Percentiles rank a stretch among this genome's conserved stretches.
These are phyloP conservation scores for Meliscaeva auricollis DNA, from an alignment of 2,888 invertebrate species.

Conservation along the genomic window DNA sequence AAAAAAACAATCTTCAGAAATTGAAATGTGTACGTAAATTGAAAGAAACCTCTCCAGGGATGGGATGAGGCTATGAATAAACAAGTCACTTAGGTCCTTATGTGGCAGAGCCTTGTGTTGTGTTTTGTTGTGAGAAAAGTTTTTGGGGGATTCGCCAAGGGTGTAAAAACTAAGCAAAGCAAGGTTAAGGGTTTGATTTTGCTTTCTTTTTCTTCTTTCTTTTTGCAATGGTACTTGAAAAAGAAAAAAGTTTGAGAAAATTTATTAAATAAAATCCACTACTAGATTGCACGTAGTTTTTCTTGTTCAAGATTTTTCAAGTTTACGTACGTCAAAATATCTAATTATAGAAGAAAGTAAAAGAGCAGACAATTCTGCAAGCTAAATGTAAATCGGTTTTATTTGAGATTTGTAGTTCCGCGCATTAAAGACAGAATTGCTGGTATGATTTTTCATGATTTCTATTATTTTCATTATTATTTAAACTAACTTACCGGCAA, in stretches of 20 bases:
- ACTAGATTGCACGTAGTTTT: not conserved
- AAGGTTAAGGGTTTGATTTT: constrained; percentile 26
- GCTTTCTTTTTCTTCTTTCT: not conserved
- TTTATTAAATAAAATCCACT: not conserved
- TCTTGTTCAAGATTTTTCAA: no score
- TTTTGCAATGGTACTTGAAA: not conserved
- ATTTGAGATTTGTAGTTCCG: no score
- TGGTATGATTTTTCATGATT: no score
- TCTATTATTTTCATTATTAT: no score
- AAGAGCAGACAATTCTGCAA: no score
- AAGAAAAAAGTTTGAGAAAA: not conserved
- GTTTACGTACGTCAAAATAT: no score
- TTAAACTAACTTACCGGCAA: no score
- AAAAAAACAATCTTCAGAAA: constrained; percentile 56
- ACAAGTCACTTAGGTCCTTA: constrained; percentile 57
- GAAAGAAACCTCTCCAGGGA: constrained; percentile 45
- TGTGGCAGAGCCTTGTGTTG: constrained; percentile 23
- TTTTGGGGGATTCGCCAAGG: constrained; percentile 9
- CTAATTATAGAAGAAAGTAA: no score
- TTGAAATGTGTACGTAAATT: constrained; percentile 53
- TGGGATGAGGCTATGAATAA: constrained; percentile 53
- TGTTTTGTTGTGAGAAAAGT: constrained; percentile 6
- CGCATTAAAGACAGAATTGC: no score
- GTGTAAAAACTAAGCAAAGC: constrained; percentile 19
- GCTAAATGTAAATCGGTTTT: no score